Evolutionary conservation across 2,113 vertebrate species (phyloP).

Genomic region (Entelurus aequoreus): DNA sequence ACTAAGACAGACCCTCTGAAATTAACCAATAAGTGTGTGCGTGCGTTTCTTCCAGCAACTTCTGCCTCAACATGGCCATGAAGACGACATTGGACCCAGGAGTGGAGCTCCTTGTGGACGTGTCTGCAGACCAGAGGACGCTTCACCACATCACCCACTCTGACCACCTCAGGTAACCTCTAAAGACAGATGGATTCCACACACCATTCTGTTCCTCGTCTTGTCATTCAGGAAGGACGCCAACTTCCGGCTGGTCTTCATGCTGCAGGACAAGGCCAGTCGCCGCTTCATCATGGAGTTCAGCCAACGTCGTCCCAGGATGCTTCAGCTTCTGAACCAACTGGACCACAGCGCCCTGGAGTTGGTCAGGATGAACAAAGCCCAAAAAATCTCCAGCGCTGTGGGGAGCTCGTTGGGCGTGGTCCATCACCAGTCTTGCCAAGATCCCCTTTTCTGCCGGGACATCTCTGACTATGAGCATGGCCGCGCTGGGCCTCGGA

Average conservation of each 20-base stretch:
- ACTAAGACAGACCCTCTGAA: too few relatives aligned
- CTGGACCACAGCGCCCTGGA: slow-evolving; percentile 31
- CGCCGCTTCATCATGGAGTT: slow-evolving; percentile 31
- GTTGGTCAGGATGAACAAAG: slow-evolving; percentile 45
- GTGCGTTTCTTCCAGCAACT: slow-evolving; percentile 23
- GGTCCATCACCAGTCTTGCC: slow-evolving; percentile 40
- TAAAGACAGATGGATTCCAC: not conserved
- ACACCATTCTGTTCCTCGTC: not conserved
- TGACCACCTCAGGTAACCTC: slow-evolving; percentile 34
- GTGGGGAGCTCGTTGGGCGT: slow-evolving; percentile 49
- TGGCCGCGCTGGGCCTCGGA: slow-evolving; percentile 33
- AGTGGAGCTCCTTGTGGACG: slow-evolving; percentile 10
- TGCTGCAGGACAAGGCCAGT: slow-evolving; percentile 17
- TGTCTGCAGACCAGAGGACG: slow-evolving; percentile 47
- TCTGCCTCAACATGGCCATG: not conserved
- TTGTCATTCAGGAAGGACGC: slow-evolving; percentile 29
- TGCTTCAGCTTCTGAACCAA: slow-evolving; percentile 24
- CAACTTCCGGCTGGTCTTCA: slow-evolving; percentile 31
- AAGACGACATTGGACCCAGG: slow-evolving; percentile 13
- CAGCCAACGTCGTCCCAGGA: slow-evolving; percentile 7
- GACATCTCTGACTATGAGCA: slow-evolving; percentile 34
- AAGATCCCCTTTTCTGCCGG: slow-evolving; percentile 49
- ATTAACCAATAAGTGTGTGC: not conserved
- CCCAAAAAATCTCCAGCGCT: slow-evolving; percentile 54
- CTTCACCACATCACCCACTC: slow-evolving; percentile 35